Evolutionary conservation across 2,113 vertebrate genomes (phyloP).

Genomic region (Eulemur macaco): DNA sequence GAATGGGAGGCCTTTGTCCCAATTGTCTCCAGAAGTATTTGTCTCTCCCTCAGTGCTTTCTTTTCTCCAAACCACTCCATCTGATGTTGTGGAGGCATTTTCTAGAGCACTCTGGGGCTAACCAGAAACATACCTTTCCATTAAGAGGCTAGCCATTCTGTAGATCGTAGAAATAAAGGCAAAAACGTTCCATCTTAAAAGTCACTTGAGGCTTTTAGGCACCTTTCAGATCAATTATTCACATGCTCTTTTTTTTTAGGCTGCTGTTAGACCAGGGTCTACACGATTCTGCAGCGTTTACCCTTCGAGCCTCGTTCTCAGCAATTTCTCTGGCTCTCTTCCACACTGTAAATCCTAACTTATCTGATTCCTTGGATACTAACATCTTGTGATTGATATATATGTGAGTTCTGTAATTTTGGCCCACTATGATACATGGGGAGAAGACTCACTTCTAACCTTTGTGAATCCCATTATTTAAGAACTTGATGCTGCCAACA

Average conservation of each 20-base stretch:
- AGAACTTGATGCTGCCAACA: background rate
- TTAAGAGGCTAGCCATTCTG: background rate
- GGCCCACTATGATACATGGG: background rate
- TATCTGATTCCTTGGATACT: background rate
- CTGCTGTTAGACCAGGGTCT: background rate
- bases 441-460: background rate
- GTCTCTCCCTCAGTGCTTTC: background rate
- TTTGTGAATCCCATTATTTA: background rate
- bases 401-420: background rate
- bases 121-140: background rate
- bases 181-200: background rate
- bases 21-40: background rate
- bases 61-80: background rate
- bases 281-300: background rate
- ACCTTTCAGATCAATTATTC: background rate
- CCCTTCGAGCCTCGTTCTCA: background rate
- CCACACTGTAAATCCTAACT: background rate
- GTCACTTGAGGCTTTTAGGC: background rate
- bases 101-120: background rate
- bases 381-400: background rate
- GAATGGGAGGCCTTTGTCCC: background rate
- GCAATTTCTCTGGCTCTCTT: background rate
- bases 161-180: background rate
- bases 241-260: background rate
- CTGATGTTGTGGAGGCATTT: background rate